Percentiles rank a stretch among this genome's conserved stretches.
phyloP scores from a whole-genome alignment of 2,888 invertebrate species.

The Epinotia demarniana region DNA sequence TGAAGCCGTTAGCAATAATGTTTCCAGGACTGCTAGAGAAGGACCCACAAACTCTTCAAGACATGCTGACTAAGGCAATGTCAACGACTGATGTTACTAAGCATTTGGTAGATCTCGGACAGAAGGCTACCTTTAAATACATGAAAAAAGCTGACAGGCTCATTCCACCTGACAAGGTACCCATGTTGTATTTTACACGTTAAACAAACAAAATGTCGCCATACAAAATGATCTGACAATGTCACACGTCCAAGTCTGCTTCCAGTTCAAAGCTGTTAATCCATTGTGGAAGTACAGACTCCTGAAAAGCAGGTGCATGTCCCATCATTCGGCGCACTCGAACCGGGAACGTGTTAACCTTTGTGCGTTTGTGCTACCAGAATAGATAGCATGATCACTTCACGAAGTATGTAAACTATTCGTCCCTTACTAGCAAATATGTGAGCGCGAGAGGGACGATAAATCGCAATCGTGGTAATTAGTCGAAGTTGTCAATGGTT shows the following conservation, averaged over 20 bases:
- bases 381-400: neutral
- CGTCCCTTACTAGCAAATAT: neutral
- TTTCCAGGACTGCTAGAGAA: constrained; percentile 72
- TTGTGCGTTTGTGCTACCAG: neutral
- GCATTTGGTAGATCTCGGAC: constrained; percentile 71
- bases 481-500: too few relatives aligned
- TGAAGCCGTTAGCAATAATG: constrained; percentile 73
- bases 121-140: constrained; percentile 74
- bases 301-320: too few relatives aligned
- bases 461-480: too few relatives aligned
- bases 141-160: constrained; percentile 75
- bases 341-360: neutral
- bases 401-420: too few relatives aligned
- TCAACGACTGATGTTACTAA: constrained; percentile 78
- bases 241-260: too few relatives aligned
- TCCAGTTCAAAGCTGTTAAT: too few relatives aligned
- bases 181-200: neutral
- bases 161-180: constrained; percentile 71
- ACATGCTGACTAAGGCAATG: constrained; percentile 70
- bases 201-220: too few relatives aligned
- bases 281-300: too few relatives aligned
- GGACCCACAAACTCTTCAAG: constrained; percentile 70
- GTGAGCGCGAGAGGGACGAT: neutral
- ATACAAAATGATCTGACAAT: too few relatives aligned
- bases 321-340: too few relatives aligned